Percentiles rank a stretch among this genome's conserved stretches.
phyloP scores from a whole-genome alignment of 2,113 vertebrate species.

The Glaucidium brasilianum region DNA sequence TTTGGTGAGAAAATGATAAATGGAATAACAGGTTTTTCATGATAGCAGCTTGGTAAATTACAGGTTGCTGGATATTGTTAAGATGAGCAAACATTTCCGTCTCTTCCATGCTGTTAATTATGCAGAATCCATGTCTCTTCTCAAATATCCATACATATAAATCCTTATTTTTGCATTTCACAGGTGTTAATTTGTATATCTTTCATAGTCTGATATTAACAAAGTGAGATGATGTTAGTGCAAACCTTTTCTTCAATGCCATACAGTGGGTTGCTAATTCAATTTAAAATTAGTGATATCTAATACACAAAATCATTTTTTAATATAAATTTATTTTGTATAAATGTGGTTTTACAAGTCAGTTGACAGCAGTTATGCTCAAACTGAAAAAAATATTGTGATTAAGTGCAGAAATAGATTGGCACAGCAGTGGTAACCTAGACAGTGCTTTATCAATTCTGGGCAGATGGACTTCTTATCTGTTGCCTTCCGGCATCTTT shows the following conservation, averaged over 20 bases:
- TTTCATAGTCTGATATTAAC: background rate
- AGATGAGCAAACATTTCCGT: conserved; percentile 10
- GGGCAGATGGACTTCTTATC: background rate
- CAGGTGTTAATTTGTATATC: background rate
- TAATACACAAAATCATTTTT: background rate
- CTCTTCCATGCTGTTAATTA: conserved; percentile 20
- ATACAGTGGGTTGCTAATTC: background rate
- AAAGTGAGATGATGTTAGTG: background rate
- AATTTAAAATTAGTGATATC: background rate
- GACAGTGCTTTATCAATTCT: background rate
- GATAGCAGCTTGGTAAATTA: conserved; percentile 21
- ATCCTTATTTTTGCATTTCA: conserved; percentile 41
- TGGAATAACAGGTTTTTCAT: conserved; percentile 24
- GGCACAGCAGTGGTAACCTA: background rate
- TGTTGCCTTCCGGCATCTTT: background rate
- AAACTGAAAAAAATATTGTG: background rate
- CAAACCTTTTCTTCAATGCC: background rate
- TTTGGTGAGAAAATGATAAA: conserved; percentile 24
- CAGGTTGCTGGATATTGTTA: background rate
- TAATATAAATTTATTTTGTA: background rate
- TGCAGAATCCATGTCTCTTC: conserved; percentile 17
- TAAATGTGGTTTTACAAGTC: background rate
- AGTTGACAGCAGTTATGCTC: background rate
- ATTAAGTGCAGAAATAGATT: background rate
- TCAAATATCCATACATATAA: background rate